Conservation (phyloP, 1,140 invertebrate species). For the Doryteuthis pealeii region DNA sequence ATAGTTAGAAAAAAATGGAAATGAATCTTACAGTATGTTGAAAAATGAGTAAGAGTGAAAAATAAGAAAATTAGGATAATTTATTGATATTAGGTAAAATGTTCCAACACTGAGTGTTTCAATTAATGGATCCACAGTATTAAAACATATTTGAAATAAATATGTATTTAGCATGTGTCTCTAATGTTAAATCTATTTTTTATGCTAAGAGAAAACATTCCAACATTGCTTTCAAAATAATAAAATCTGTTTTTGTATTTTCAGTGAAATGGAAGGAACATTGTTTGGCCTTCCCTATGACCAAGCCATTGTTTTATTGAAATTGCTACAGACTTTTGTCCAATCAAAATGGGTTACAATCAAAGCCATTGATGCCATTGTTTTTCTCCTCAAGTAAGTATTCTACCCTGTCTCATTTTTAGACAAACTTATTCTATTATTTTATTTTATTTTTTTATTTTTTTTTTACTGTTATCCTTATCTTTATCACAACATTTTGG, state of each 20-base stretch:
- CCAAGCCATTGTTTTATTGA: conserved; percentile 77
- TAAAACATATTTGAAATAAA: no score
- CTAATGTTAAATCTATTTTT: no score
- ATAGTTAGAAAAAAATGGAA: no score
- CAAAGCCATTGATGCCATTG: conserved; percentile 72
- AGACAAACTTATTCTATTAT: conserved; percentile 1
- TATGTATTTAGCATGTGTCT: no score
- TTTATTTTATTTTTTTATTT: background rate
- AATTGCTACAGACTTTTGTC: conserved; percentile 69
- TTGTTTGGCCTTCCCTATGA: conserved; percentile 83
- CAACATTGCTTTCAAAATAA: no score
- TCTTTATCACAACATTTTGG: background rate
- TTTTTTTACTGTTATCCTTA: background rate
- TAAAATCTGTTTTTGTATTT: background rate
- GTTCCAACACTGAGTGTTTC: no score
- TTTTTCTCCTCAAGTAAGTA: conserved; percentile 74
- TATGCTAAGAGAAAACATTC: no score
- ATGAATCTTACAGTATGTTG: no score
- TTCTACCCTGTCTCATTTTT: background rate
- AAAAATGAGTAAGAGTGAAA: no score
- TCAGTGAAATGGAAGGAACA: conserved; percentile 86
- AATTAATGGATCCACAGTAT: no score
- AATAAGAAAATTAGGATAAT: no score
- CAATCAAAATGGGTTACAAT: conserved; percentile 73
- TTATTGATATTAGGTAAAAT: no score